Base-by-base conservation (phyloP, 2,113 vertebrate genomes). In the Lampris incognitus region DNA sequence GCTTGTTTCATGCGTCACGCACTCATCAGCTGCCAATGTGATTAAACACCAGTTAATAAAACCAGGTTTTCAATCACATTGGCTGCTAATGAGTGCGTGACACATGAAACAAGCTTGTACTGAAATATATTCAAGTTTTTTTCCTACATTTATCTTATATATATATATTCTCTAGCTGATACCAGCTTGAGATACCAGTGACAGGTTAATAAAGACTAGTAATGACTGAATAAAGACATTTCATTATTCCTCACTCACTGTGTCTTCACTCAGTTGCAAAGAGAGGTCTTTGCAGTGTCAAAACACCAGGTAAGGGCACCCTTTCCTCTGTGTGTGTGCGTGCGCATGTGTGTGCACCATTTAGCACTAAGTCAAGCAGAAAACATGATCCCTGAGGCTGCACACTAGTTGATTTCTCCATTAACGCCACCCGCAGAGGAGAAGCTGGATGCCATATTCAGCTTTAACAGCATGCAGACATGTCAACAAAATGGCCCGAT, bases 351-450 rank as follows among this genome's bases (percentile, higher is more conserved):
- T 6, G 71, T 78, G 79, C 82, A 78, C 81, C 84, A 85, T 92
- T 91, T 89, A 89, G 76, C 77, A 74, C 76, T 84, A 82, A 84
- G 39, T 88, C 80, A 84, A 85, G 89, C 89, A 72, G 87, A 70
- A 88, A 89, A 86, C 88, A 84, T 82, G 74, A 76, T 76, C 80
- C 74, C 82, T 0, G 62, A 85, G 81, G 83, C 78, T 57, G 67
- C 82, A 64, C 72, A 72, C 42, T 7, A 65, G 65, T 69, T 40
- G 9, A 10, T 60, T 40, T 69, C 78, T 6, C 61, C 84, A 48
- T 81, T 52, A 68, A 76, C 78, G 71, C 78, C 76, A 64, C 61
- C 75, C 38, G 11, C 68, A 2, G 37, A 66, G 49, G 48, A 9
- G 69, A 75, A 5, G 44, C 76, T 62, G 42, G 54, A 66, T 76